Base-by-base conservation (phyloP, 2,888 invertebrate species). In the Nysson spinosus region DNA sequence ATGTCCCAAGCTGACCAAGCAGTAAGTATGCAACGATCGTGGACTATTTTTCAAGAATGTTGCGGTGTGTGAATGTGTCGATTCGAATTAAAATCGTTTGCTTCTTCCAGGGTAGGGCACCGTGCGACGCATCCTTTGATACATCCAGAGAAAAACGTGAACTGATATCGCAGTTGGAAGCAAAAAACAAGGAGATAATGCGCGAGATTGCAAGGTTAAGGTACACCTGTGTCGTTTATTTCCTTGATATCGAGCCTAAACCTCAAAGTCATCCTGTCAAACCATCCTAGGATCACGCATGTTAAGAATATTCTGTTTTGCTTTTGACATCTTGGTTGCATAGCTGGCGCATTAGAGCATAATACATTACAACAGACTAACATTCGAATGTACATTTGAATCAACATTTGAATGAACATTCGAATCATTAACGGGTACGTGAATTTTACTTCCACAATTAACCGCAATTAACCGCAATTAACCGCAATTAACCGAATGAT, bases 171-270 rank as follows among this genome's bases (percentile, higher is more conserved):
- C 96, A 98, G 83, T 89, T 98, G 43, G 98, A 98, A 85, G 93
- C 95, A 46, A 97, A 98, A 89, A 98, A 98, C 88, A 91, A 96
- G 80, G 97, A 98, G 89, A 97, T 98, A 67, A 96, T 97, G 95
- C 91, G 95, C 70, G 97, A 97, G 89, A 98, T 98, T 83, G 95
- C 94, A 69, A 92, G 95, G 85, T 90, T 96, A 82, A 92, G 95
- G 93, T 93, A 89, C 85, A 84, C 79, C 83, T 85, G 85, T 87
- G 85, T 85, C 84, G 83, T 85, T 85, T 87, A 79, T 81, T 83
- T 84, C 86, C 85, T 85, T 80, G 77, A 82, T 83, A 83, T 85
- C 84, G 70, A 82, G 78, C 85, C 85, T 80, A 63, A 79, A 83
- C 84, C 85, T 82, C 79, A 72, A 81, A 71, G 72, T 85, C 82